Evolutionary conservation across 2,888 invertebrate species (phyloP).

Genomic region (Cheiracanthium punctorium): DNA sequence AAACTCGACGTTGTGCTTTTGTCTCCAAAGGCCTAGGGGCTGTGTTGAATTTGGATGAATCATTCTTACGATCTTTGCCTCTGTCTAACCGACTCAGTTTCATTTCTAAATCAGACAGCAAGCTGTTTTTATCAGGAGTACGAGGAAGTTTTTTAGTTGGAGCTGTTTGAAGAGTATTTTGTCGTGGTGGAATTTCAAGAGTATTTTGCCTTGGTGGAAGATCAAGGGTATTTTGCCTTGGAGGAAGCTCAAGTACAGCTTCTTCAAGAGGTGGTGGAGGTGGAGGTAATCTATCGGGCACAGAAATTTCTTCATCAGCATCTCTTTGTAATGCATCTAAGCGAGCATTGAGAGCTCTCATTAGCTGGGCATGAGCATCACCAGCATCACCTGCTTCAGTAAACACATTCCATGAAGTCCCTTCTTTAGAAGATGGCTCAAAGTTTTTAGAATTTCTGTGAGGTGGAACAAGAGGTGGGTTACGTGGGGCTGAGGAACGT

Average conservation of each 20-base stretch:
- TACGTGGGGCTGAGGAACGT: slow-evolving; percentile 54
- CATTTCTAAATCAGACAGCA: slow-evolving; percentile 40
- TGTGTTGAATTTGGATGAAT: slow-evolving; percentile 48
- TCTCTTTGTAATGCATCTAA: slow-evolving; percentile 50
- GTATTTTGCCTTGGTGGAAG: too few relatives aligned
- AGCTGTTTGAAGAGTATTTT: slow-evolving; percentile 30
- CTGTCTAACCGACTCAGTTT: slow-evolving; percentile 24
- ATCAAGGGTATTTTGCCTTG: slow-evolving; percentile 11
- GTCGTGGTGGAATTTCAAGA: slow-evolving; percentile 18
- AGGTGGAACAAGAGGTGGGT: slow-evolving; percentile 59
- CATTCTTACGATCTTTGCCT: slow-evolving; percentile 19
- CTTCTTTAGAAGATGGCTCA: slow-evolving; percentile 27
- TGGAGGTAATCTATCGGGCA: slow-evolving; percentile 29
- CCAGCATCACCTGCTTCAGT: slow-evolving; percentile 30
- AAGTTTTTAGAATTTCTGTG: slow-evolving; percentile 32
- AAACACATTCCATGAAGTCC: slow-evolving; percentile 65
- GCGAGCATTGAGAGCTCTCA: slow-evolving; percentile 64
- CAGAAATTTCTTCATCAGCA: slow-evolving; percentile 5
- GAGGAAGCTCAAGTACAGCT: slow-evolving; percentile 8
- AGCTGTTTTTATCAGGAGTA: slow-evolving; percentile 44
- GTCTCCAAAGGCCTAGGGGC: slow-evolving; percentile 54
- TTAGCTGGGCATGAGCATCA: slow-evolving; percentile 64
- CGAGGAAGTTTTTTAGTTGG: slow-evolving; percentile 59
- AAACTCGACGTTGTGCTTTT: slow-evolving; percentile 56
- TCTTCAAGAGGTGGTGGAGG: slow-evolving; percentile 42